phyloP scores from a whole-genome alignment of 2,797 vertebrate species.

The Pantherophis vulpinus region DNA sequence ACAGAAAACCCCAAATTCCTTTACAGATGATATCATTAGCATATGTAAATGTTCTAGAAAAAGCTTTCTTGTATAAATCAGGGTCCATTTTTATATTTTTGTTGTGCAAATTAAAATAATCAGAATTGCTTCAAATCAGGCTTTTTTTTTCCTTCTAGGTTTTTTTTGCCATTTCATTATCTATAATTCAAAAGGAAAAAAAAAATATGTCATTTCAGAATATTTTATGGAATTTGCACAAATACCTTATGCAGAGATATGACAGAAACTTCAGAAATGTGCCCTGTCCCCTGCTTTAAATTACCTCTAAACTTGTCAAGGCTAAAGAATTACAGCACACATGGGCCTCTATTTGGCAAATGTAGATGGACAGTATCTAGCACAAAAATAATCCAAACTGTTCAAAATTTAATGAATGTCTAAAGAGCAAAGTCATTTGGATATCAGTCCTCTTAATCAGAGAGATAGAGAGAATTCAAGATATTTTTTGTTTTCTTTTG shows the following conservation, averaged over 20 bases:
- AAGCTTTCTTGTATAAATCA: conserved; percentile 34
- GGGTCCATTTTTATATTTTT: conserved; percentile 28
- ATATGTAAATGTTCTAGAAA: conserved; percentile 23
- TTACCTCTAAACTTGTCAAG: conserved; percentile 14
- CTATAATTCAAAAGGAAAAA: neutral
- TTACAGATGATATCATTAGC: conserved; percentile 56
- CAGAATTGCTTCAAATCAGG: neutral
- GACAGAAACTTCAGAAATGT: neutral
- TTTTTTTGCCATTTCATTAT: neutral
- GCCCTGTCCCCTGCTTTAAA: neutral
- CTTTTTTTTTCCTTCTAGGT: neutral
- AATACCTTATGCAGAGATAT: neutral
- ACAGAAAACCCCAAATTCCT: conserved; percentile 54
- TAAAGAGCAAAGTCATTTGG: conserved; percentile 25
- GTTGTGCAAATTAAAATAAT: conserved; percentile 12
- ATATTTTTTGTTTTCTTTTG: neutral
- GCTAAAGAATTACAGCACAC: conserved; percentile 3
- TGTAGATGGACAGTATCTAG: neutral
- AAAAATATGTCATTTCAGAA: neutral
- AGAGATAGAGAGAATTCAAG: neutral
- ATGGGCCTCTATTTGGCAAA: neutral
- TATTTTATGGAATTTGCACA: neutral
- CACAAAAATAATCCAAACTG: neutral
- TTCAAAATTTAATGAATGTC: conserved; percentile 9
- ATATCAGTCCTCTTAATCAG: neutral